Percentiles rank a stretch among this genome's conserved stretches.
Evolutionary conservation across 2,113 vertebrate species (phyloP).

Genomic region (Poeciliopsis turrubarensis): DNA sequence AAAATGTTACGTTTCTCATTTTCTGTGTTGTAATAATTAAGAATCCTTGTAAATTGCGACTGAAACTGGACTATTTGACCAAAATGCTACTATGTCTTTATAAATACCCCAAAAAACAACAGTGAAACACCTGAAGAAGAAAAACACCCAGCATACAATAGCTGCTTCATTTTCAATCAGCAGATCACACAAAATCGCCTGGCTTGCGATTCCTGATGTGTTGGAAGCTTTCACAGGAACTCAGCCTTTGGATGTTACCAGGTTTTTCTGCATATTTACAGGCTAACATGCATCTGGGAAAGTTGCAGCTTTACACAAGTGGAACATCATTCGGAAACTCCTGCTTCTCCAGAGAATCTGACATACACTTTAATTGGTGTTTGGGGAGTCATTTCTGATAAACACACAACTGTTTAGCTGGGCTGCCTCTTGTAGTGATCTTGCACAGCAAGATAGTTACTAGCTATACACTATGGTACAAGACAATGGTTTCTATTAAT

Average conservation of each 20-base stretch:
- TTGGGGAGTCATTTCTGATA: constrained; percentile 50
- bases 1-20: too few species aligned
- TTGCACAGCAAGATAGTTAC: too few species aligned
- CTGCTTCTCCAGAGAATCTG: constrained; percentile 28
- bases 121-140: background rate
- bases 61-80: too few species aligned
- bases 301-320: background rate
- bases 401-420: constrained; percentile 1
- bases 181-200: constrained; percentile 21
- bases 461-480: too few species aligned
- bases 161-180: constrained; percentile 29
- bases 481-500: too few species aligned
- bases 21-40: too few species aligned
- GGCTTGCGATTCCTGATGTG: constrained; percentile 61
- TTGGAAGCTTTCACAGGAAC: constrained; percentile 61
- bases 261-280: background rate
- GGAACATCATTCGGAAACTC: constrained; percentile 18
- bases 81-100: too few species aligned
- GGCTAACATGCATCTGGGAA: background rate
- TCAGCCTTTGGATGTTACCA: constrained; percentile 41
- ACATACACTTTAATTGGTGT: constrained; percentile 19
- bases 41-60: too few species aligned
- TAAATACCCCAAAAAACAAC: background rate
- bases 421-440: too few species aligned
- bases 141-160: background rate